Evolutionary conservation across 2,888 invertebrate species (phyloP).

Genomic region (Ferdinandea cuprea): DNA sequence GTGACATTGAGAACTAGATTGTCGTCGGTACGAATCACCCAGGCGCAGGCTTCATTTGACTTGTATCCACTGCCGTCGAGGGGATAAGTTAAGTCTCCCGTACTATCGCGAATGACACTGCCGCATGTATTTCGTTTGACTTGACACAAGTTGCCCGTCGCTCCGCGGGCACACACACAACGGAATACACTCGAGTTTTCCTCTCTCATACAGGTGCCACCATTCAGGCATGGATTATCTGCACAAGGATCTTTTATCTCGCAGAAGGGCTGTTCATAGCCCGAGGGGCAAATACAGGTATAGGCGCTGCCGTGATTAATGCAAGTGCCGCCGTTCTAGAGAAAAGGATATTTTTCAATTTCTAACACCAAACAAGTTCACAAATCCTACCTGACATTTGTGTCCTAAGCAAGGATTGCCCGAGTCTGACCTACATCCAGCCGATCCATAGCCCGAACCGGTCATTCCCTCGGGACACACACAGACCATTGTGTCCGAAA

Average conservation of each 20-base stretch:
- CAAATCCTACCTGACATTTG: conserved; percentile 83
- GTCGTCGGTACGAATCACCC: conserved; percentile 88
- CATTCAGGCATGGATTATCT: conserved; percentile 91
- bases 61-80: conserved; percentile 84
- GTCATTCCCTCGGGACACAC: conserved; percentile 90
- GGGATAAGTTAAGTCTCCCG: conserved; percentile 88
- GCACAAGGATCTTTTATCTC: conserved; percentile 86
- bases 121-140: conserved; percentile 86
- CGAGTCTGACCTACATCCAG: conserved; percentile 86
- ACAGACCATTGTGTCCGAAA: conserved; percentile 88
- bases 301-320: conserved; percentile 76
- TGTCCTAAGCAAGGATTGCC: conserved; percentile 84
- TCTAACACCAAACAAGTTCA: background rate
- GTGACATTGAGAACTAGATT: conserved; percentile 90
- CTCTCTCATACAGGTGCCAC: conserved; percentile 87
- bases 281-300: conserved; percentile 79
- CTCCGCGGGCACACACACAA: conserved; percentile 88
- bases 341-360: background rate
- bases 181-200: conserved; percentile 78
- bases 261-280: conserved; percentile 85
- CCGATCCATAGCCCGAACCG: conserved; percentile 92
- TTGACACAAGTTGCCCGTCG: conserved; percentile 88
- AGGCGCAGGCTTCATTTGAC: conserved; percentile 89
- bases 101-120: conserved; percentile 82
- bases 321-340: conserved; percentile 84